These are phyloP conservation scores for Myotis myotis DNA, from an alignment of 2,797 vertebrate genomes.

Conservation along the genomic window DNA sequence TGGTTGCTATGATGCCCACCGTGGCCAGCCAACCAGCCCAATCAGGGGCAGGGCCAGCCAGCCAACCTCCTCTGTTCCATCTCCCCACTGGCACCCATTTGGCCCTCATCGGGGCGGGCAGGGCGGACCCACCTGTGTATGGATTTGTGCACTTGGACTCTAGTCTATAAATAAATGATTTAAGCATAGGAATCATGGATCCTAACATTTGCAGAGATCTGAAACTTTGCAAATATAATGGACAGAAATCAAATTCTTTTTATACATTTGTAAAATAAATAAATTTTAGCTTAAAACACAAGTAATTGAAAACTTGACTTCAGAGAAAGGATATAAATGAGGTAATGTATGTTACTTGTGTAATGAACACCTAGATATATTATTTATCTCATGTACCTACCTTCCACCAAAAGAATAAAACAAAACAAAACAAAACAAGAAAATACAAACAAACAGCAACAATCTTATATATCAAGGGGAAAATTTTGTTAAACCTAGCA, in stretches of 20 bases:
- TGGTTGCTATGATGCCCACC: too few relatives aligned
- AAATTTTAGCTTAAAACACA: not conserved
- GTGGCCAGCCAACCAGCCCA: too few relatives aligned
- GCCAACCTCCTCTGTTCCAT: too few relatives aligned
- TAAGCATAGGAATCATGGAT: not conserved
- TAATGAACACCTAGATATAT: conserved; percentile 9
- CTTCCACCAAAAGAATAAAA: not conserved
- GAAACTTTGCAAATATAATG: accelerated
- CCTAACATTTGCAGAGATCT: not conserved
- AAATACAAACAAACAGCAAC: not conserved
- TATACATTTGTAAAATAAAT: conserved; percentile 48
- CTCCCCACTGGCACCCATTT: too few relatives aligned
- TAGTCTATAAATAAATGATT: conserved; percentile 45
- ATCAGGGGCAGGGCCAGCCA: too few relatives aligned
- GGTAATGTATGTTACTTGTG: not conserved
- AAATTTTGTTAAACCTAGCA: not conserved
- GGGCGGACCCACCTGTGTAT: too few relatives aligned
- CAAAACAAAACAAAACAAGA: not conserved
- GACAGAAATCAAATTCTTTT: not conserved
- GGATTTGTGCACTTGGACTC: too few relatives aligned
- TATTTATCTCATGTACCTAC: not conserved
- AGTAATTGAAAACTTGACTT: not conserved
- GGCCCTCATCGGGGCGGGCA: too few relatives aligned
- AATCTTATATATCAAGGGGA: not conserved
- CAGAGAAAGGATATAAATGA: not conserved